Percentiles rank a stretch among this genome's conserved stretches.
phyloP scores from a whole-genome alignment of 2,113 vertebrate species.

The Dromiciops gliroides region DNA sequence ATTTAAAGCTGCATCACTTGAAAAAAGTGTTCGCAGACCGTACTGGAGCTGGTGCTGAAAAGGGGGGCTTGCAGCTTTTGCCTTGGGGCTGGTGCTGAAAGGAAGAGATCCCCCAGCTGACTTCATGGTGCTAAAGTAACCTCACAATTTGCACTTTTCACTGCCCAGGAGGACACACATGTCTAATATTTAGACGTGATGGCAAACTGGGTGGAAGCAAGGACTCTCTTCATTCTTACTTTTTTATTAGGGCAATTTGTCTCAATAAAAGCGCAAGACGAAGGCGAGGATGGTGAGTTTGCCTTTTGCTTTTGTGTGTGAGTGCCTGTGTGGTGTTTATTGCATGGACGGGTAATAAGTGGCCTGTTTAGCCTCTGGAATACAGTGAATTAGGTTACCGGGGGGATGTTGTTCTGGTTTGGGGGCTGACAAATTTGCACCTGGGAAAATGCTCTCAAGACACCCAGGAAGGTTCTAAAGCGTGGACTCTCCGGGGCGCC shows the following conservation, averaged over 20 bases:
- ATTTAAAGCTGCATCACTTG: constrained; percentile 90
- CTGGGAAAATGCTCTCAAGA: constrained; percentile 20
- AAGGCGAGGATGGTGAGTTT: constrained; percentile 87
- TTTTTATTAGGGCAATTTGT: constrained; percentile 84
- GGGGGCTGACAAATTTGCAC: constrained; percentile 25
- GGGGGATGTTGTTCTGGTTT: constrained; percentile 1
- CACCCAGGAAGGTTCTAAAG: neutral
- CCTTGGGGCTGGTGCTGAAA: constrained; percentile 81
- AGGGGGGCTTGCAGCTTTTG: constrained; percentile 75
- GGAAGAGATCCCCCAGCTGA: constrained; percentile 71
- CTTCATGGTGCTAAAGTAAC: constrained; percentile 86
- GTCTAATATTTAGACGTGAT: constrained; percentile 85
- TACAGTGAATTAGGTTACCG: neutral
- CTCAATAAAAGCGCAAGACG: constrained; percentile 84
- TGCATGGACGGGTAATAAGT: constrained; percentile 9
- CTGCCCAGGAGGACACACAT: constrained; percentile 80
- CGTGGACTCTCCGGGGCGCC: neutral
- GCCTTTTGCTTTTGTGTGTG: constrained; percentile 43
- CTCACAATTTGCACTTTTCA: constrained; percentile 64
- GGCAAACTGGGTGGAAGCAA: constrained; percentile 83
- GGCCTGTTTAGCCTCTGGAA: constrained; percentile 39
- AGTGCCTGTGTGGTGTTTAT: constrained; percentile 44
- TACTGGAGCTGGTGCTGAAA: constrained; percentile 83
- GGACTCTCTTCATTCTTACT: constrained; percentile 84
- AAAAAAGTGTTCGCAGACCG: constrained; percentile 83